phyloP scores from a whole-genome alignment of 2,888 invertebrate species.

The Epirrita christyi region DNA sequence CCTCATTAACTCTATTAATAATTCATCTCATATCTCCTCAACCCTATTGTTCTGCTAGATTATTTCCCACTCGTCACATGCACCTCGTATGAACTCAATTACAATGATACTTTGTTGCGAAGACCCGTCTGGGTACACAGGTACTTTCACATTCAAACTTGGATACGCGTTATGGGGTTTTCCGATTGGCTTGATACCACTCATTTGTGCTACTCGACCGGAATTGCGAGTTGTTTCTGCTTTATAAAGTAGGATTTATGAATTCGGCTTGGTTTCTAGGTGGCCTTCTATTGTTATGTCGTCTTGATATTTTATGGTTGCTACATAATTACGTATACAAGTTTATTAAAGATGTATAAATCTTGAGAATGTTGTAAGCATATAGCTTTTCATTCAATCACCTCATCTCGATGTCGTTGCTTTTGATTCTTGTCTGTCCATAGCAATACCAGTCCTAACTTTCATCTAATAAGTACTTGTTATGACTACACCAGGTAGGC shows the following conservation, averaged over 20 bases:
- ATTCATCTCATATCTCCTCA: slow-evolving; percentile 76
- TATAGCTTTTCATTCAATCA: background rate
- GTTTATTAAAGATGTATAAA: background rate
- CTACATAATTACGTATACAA: background rate
- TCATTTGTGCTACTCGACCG: slow-evolving; percentile 26
- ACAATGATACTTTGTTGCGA: slow-evolving; percentile 33
- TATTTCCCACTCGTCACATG: slow-evolving; percentile 65
- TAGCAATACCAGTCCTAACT: background rate
- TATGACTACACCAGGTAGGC: slow-evolving; percentile 36
- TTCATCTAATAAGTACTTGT: background rate
- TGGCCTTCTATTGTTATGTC: slow-evolving; percentile 30
- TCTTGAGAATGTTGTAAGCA: background rate
- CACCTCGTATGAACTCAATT: slow-evolving; percentile 43
- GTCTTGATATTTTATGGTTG: slow-evolving; percentile 9
- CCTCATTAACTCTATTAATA: slow-evolving; percentile 80
- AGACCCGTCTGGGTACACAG: background rate
- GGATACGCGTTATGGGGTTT: slow-evolving; percentile 30
- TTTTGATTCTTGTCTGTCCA: background rate
- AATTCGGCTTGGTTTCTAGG: slow-evolving; percentile 22
- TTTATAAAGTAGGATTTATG: slow-evolving; percentile 21
- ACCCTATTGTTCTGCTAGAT: slow-evolving; percentile 73
- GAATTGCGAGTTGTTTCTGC: slow-evolving; percentile 28
- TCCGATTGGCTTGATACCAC: slow-evolving; percentile 27
- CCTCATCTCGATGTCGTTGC: background rate
- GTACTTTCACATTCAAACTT: slow-evolving; percentile 27